phyloP scores from a whole-genome alignment of 2,113 vertebrate genomes.

The Eubucco bourcierii region DNA sequence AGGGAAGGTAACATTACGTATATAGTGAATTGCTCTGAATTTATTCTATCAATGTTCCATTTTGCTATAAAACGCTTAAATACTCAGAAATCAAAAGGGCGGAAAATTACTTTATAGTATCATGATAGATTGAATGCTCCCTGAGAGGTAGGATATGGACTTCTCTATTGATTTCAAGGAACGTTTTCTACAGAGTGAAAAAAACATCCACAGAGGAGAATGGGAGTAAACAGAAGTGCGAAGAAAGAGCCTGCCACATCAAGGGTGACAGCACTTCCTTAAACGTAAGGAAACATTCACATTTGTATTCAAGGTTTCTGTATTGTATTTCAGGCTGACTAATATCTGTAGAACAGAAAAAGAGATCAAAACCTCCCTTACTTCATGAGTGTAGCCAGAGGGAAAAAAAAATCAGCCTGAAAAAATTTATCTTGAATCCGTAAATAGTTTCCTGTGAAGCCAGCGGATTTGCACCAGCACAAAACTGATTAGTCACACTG shows the following conservation, averaged over 20 bases:
- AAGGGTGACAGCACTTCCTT: background rate
- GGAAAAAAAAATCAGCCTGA: background rate
- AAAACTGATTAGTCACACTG: conserved; percentile 36
- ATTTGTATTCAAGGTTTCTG: background rate
- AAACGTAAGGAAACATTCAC: fast-evolving
- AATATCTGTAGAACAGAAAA: background rate
- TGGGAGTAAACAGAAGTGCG: background rate
- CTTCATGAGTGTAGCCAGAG: background rate
- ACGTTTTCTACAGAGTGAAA: background rate
- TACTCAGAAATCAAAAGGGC: background rate
- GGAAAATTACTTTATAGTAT: background rate
- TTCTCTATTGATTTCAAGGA: background rate
- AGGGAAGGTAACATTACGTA: background rate
- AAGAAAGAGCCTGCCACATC: background rate
- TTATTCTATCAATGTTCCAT: background rate
- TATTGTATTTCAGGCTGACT: background rate
- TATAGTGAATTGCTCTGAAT: background rate
- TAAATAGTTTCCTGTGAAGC: background rate
- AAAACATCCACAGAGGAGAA: background rate
- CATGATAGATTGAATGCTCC: background rate
- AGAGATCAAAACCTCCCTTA: background rate
- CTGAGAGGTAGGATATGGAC: background rate
- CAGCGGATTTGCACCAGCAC: background rate
- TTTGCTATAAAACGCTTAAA: background rate
- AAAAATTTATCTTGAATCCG: background rate